Base-by-base conservation (phyloP, 2,113 vertebrate genomes). In the Pithys albifrons region DNA sequence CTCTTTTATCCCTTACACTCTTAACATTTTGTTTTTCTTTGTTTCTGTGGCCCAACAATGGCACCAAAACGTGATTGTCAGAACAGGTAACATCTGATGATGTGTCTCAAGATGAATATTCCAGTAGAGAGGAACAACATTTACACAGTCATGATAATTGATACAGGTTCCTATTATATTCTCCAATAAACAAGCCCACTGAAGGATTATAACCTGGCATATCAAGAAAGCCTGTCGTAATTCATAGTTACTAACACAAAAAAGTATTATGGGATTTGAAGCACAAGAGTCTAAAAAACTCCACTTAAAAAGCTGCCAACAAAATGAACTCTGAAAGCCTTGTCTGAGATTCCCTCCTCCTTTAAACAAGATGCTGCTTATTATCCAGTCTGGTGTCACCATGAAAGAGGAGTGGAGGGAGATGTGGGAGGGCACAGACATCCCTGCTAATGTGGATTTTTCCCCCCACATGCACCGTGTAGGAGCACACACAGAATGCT, bases 1-100 rank as follows among this genome's bases (percentile, higher is more conserved):
- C 43, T 93, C 97, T 98, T 97, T 97, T 90, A 97, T 96, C 98
- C 96, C 89, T 91, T 84, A 94, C 85, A 80, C 93, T 96, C 96
- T 66, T 41, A 97, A 96, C 97, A 95, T 82, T 96, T 97, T 88
- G 93, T 96, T 94, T 89, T 83, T 62, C 85, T 93, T 96, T 96
- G 95, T 96, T 92, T 89, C 88, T n/a, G 15, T 93, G 96, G 96
- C 97, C 97, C 96, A 96, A 90, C 93, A 95, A 97, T 93, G 90
- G 79, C 87, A 92, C 93, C 80, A 57, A 96, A 95, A 79, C 5
- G 58, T 62, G 91, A 96, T 95, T 94, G 97, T 97, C 97, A 97
- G 94, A 62, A 67, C 16, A 55, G 95, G 93, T 96, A 97, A 97
- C 88, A 82, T 89, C 97, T 96, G 97, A 89, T 94, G 76, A 93